Conservation (phyloP, 2,888 invertebrate species). For the Conomelus anceps region DNA sequence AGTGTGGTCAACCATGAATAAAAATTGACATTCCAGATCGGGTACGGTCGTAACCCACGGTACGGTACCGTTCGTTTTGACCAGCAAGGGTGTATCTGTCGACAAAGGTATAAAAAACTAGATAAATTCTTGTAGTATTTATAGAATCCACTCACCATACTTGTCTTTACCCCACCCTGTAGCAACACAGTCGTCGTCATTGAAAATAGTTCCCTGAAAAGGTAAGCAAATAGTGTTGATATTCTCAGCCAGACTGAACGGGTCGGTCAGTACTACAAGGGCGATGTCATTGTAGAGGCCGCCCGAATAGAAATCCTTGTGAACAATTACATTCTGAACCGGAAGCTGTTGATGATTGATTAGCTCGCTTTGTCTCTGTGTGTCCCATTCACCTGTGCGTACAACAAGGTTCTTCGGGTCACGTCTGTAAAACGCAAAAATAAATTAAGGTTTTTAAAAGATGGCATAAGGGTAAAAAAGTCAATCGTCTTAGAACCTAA, state of each 20-base stretch:
- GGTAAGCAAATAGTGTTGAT: conserved; percentile 68
- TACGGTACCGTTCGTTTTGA: too few relatives aligned
- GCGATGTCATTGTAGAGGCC: conserved; percentile 61
- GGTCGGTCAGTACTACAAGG: conserved; percentile 52
- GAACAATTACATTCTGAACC: conserved; percentile 46
- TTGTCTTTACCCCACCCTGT: conserved; percentile 74
- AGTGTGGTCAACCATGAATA: too few relatives aligned
- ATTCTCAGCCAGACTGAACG: conserved; percentile 54
- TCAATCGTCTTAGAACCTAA: too few relatives aligned
- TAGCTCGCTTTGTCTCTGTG: conserved; percentile 64
- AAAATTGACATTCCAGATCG: too few relatives aligned
- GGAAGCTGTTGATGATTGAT: conserved; percentile 57
- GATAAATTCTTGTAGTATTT: too few relatives aligned
- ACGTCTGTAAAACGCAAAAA: conserved; percentile 25
- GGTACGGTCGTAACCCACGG: too few relatives aligned
- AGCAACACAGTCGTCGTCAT: conserved; percentile 55
- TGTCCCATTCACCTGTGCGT: conserved; percentile 79
- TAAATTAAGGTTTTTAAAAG: neutral
- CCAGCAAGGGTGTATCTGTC: too few relatives aligned
- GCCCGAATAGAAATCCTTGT: conserved; percentile 51
- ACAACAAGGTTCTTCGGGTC: conserved; percentile 40
- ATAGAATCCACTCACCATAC: conserved; percentile 58
- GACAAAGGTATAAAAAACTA: too few relatives aligned
- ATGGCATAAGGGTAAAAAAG: neutral
- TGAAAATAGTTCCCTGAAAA: conserved; percentile 47